phyloP scores from a whole-genome alignment of 2,888 invertebrate species.

The Cyclophora albipunctata region DNA sequence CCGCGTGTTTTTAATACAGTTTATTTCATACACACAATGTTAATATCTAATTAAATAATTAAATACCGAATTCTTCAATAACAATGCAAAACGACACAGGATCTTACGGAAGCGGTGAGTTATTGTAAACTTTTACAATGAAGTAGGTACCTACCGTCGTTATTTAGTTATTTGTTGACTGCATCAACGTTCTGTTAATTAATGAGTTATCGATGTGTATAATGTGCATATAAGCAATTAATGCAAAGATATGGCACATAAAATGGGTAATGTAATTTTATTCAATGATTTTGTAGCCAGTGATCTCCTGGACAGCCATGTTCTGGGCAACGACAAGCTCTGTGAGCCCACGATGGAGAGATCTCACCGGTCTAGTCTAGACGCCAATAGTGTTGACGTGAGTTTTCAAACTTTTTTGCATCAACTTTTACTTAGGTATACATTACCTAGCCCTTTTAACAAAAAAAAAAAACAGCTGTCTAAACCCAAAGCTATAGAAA shows the following conservation, averaged over 20 bases:
- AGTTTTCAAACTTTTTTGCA: conserved; percentile 27
- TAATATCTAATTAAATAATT: background rate
- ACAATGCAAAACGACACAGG: conserved; percentile 61
- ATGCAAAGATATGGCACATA: conserved; percentile 61
- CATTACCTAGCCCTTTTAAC: too few relatives aligned
- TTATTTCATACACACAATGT: background rate
- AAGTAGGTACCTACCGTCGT: conserved; percentile 30
- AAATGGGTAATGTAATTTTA: conserved; percentile 57
- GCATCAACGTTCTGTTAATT: conserved; percentile 32
- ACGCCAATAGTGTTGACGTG: conserved; percentile 64
- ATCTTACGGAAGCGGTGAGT: conserved; percentile 66
- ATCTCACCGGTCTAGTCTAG: conserved; percentile 61
- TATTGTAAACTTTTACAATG: conserved; percentile 20
- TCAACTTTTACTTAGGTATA: too few relatives aligned
- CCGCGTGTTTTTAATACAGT: conserved; percentile 18
- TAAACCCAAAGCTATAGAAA: too few relatives aligned
- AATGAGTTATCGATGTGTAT: conserved; percentile 48
- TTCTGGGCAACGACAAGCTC: conserved; percentile 59
- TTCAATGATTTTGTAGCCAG: conserved; percentile 63
- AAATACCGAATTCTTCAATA: background rate
- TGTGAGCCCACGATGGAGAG: conserved; percentile 56
- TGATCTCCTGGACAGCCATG: conserved; percentile 71
- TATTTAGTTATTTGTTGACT: conserved; percentile 32
- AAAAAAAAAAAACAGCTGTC: too few relatives aligned
- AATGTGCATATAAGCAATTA: conserved; percentile 56